Conservation (phyloP, 2,888 invertebrate species). For the Amphipoea oculea region DNA sequence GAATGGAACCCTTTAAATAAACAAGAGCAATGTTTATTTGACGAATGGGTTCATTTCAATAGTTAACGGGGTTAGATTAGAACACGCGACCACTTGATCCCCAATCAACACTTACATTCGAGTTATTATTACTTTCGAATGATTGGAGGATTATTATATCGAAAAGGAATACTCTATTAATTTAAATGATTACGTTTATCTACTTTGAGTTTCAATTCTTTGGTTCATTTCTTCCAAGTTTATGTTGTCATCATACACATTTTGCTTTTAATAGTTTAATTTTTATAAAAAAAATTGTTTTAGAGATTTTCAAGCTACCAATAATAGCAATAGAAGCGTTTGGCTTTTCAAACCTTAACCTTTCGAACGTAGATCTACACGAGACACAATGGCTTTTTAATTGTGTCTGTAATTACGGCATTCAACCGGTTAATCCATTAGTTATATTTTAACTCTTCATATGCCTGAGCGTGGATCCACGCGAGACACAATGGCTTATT, state of each 20-base stretch:
- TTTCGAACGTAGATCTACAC: background rate
- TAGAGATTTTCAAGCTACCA: background rate
- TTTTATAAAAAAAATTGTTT: background rate
- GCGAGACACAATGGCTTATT: no score
- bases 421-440: no score
- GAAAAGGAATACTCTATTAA: background rate
- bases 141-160: background rate
- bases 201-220: background rate
- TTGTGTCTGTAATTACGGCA: background rate
- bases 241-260: background rate
- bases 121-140: slow-evolving; percentile 24
- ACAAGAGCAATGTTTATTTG: slow-evolving; percentile 30
- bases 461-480: no score
- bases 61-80: slow-evolving; percentile 25
- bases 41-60: slow-evolving; percentile 32
- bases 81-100: slow-evolving; percentile 52
- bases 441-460: no score
- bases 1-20: slow-evolving; percentile 40
- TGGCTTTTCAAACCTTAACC: no score
- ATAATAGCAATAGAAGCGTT: no score
- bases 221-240: background rate
- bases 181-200: background rate
- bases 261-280: background rate
- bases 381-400: background rate
- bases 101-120: background rate